Evolutionary conservation across 2,113 vertebrate species (phyloP), one percentile per base, ranked within the genome.

Genomic region (Osmerus mordax): DNA sequence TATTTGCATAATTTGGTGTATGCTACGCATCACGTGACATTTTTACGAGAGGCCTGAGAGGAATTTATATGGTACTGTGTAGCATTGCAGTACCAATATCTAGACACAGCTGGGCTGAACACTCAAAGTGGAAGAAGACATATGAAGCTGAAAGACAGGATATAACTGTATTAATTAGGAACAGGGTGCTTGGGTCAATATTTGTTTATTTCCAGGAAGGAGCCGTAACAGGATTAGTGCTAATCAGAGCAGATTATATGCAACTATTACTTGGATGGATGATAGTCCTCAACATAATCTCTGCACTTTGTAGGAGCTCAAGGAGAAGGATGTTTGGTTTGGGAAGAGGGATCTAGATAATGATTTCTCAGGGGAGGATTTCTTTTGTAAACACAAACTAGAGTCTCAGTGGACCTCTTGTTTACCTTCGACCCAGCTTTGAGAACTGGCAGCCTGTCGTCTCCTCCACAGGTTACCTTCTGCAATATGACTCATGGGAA

Each of bases 191-290:
- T 23, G 21, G 86, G 87, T 89, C 85, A 87, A 82, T 79, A 79
- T 86, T 81, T 90, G 86, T 87, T 88, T 87, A 82, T 75, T 79
- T 79, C 76, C 81, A 79, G 85, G 84, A 87, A 90, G 83, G 71
- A 69, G 73, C 84, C 87, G 81, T 84, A 76, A 76, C 65, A 69
- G 86, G 86, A 87, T 90, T 87, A 89, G 75, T 70, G 59, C 84
- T 86, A 88, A 89, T 91, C 89, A 78, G 73, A 79, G 60, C 81
- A 81, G 84, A 84, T 83, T 84, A 82, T 83, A 85, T 84, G 56
- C 76, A 80, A 75, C 77, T 76, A 80, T 86, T 84, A 80, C 63
- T 71, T 79, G 76, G 79, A 78, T 84, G 84, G 81, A 86, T 80
- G 79, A 73, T 67, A 15, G 78, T 78, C 77, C 76, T 76, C 69